Base-by-base conservation (phyloP, 2,888 invertebrate species). In the Orchestes rusci region DNA sequence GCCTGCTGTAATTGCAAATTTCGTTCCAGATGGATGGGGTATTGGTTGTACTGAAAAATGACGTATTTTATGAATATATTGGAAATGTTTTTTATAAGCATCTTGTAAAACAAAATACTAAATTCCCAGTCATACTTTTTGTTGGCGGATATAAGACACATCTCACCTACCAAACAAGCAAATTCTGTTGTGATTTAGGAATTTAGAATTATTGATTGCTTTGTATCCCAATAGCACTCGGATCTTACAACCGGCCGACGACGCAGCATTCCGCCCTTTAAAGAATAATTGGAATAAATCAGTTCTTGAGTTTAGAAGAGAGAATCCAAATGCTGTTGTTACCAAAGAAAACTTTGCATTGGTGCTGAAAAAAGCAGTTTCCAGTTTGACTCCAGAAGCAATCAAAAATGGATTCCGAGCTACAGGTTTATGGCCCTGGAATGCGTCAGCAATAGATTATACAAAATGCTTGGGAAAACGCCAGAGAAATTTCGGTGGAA, bases 251-350 rank as follows among this genome's bases (percentile, higher is more conserved):
- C 23, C 23, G 10, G 23, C 23, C 5, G 7, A 23, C 10, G 23
- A 7, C 10, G 23, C 10, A 7, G 23, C 23, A 23, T 23, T 23
- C 10, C 5, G 10, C 5, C 23, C 58, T 19, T 37, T 59, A 32
- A 57, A 56, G 32, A 29, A 30, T 2, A 45, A 41, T 28, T 56
- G 55, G 56, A 51, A 54, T 15, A 44, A 44, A 16, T 33, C 65
- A 56, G 58, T 59, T 2, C 52, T 54, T 57, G 50, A 57, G 2
- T 53, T 41, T 53, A 63, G 60, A 46, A 53, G 47, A 42, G 52
- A 13, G 34, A 55, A 56, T 28, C 47, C 34, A 16, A 44, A 38
- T 13, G 20, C 45, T 13, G 30, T 39, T n/a, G 43, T 47, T 13
- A 44, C 38, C 7, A 44, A 47, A 39, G 39, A 44, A 44, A 48